These are phyloP conservation scores for Argya squamiceps DNA, from an alignment of 2,797 vertebrate genomes.

Conservation along the genomic window DNA sequence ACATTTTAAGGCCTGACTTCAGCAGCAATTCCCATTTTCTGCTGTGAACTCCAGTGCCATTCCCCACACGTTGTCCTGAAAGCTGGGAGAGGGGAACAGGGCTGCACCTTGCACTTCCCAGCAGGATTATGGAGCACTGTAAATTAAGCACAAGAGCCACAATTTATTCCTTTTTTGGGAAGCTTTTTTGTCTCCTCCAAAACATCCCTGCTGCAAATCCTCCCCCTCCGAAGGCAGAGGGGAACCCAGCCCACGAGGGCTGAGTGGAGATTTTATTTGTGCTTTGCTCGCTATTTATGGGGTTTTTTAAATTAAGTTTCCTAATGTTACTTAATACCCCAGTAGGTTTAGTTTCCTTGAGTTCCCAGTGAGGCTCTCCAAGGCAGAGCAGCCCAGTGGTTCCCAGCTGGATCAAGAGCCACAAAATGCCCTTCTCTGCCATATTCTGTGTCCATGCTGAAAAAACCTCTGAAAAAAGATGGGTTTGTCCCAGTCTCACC, in stretches of 20 bases:
- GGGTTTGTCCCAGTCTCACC: rapidly evolving
- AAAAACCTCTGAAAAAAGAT: rapidly evolving
- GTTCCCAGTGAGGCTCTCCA: not conserved
- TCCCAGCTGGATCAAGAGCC: rapidly evolving
- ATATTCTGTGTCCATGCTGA: rapidly evolving
- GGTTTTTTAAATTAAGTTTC: rapidly evolving
- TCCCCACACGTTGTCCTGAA: rapidly evolving
- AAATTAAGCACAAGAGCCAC: not conserved
- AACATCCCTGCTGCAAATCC: not conserved
- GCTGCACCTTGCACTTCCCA: not conserved
- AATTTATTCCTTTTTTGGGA: slow-evolving; percentile 52
- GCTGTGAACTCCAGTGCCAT: rapidly evolving
- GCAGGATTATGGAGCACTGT: not conserved
- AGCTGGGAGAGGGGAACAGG: not conserved
- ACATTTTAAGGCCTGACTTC: rapidly evolving
- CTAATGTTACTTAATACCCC: not conserved
- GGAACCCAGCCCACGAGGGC: not conserved
- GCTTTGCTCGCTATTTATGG: not conserved
- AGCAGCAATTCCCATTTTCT: not conserved
- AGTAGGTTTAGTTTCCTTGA: not conserved
- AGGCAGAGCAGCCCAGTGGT: not conserved
- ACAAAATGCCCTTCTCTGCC: rapidly evolving
- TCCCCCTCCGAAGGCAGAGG: not conserved
- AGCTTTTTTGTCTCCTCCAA: not conserved
- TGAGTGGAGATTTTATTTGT: not conserved